Conservation (phyloP, 1,140 invertebrate genomes). For the Drosophila sturtevanti region DNA sequence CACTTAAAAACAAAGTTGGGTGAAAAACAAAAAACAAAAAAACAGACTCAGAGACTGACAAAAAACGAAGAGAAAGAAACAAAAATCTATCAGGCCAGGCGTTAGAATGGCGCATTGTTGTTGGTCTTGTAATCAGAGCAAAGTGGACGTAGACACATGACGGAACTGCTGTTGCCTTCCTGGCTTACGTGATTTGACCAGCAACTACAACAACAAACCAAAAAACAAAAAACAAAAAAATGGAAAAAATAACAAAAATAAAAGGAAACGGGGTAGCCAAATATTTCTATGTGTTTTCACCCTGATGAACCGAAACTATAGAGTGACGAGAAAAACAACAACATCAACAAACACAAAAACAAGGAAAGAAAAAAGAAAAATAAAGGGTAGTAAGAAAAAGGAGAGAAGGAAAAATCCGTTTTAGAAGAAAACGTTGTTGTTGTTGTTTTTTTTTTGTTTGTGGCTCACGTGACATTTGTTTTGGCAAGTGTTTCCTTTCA, state of each 20-base stretch:
- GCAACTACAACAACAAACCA: background rate
- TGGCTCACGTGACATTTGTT: conserved; percentile 73
- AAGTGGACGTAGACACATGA: conserved; percentile 70
- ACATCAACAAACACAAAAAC: conserved; percentile 22
- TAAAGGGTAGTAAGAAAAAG: conserved; percentile 6
- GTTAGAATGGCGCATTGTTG: conserved; percentile 65
- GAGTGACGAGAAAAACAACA: conserved; percentile 20
- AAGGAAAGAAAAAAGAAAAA: background rate
- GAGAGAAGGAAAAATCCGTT: too few relatives aligned
- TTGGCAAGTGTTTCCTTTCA: conserved; percentile 54
- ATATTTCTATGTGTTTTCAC: conserved; percentile 51
- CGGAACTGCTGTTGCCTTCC: conserved; percentile 19
- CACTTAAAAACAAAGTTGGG: conserved; percentile 72
- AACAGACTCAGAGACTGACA: background rate
- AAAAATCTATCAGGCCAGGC: conserved; percentile 34
- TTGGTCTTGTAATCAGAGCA: conserved; percentile 70
- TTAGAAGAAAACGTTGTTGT: too few relatives aligned
- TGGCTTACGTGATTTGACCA: conserved; percentile 50
- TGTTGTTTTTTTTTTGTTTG: conserved; percentile 21
- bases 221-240: conserved; percentile 24
- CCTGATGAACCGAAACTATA: conserved; percentile 49
- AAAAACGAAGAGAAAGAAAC: conserved; percentile 7
- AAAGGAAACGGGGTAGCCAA: conserved; percentile 37
- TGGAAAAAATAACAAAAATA: conserved; percentile 10
- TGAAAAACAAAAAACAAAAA: conserved; percentile 26